Percentiles rank a stretch among this genome's conserved stretches.
These are phyloP conservation scores for Ammodytes marinus DNA, from an alignment of 2,113 vertebrate genomes.

Conservation along the genomic window DNA sequence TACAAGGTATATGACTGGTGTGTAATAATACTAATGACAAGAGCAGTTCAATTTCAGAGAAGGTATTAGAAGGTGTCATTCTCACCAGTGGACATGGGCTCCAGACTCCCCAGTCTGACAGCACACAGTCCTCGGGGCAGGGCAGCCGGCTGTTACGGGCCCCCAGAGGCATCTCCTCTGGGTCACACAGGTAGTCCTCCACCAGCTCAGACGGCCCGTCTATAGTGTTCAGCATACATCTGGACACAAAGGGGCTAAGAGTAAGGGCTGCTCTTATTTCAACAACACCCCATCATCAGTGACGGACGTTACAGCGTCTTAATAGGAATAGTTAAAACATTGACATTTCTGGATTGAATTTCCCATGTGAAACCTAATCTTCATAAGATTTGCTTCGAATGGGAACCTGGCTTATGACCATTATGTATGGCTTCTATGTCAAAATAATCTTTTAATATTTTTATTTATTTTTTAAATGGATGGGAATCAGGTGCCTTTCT, in stretches of 20 bases:
- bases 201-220: slow-evolving; percentile 95
- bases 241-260: slow-evolving; percentile 60
- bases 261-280: neutral
- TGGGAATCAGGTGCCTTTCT: too few species aligned
- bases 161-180: slow-evolving; percentile 96
- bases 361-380: too few species aligned
- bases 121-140: slow-evolving; percentile 96
- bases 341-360: neutral
- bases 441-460: too few species aligned
- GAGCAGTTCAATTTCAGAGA: neutral
- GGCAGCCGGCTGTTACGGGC: slow-evolving; percentile 93
- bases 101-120: slow-evolving; percentile 95
- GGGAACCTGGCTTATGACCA: too few species aligned
- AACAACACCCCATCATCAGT: neutral
- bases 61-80: neutral
- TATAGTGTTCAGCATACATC: slow-evolving; percentile 96
- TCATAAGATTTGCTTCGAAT: too few species aligned
- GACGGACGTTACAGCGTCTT: neutral
- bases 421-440: too few species aligned
- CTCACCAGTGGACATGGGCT: slow-evolving; percentile 75
- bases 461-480: too few species aligned
- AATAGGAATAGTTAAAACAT: neutral
- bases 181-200: slow-evolving; percentile 97
- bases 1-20: too few species aligned
- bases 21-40: neutral